These are phyloP conservation scores for Oligia strigilis DNA, from an alignment of 2,888 invertebrate genomes.

Conservation along the genomic window DNA sequence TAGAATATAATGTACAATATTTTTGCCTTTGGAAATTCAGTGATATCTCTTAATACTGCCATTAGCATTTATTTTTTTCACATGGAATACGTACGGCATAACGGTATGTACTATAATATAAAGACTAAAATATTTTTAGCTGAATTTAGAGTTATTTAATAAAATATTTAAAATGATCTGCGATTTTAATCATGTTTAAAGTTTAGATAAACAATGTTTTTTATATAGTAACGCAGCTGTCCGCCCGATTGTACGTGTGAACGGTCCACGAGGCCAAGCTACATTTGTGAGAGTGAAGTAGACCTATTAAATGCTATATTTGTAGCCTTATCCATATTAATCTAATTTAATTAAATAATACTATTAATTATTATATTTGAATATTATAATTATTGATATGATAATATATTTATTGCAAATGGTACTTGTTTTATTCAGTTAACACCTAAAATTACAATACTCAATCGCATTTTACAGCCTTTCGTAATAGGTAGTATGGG, in stretches of 20 bases:
- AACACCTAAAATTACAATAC: slow-evolving; percentile 9
- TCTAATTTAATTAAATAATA: slow-evolving; percentile 77
- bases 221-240: slow-evolving; percentile 51
- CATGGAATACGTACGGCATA: slow-evolving; percentile 47
- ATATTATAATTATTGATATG: slow-evolving; percentile 86
- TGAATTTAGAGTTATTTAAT: slow-evolving; percentile 59
- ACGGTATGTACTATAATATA: slow-evolving; percentile 55
- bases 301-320: slow-evolving; percentile 81
- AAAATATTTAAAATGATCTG: slow-evolving; percentile 61
- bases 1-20: slow-evolving; percentile 46
- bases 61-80: slow-evolving; percentile 61
- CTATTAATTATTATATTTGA: slow-evolving; percentile 73
- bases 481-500: background rate
- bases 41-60: slow-evolving; percentile 62
- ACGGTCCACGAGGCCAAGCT: slow-evolving; percentile 68
- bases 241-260: slow-evolving; percentile 60
- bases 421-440: slow-evolving; percentile 55
- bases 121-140: slow-evolving; percentile 66
- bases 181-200: slow-evolving; percentile 66
- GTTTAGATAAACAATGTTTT: slow-evolving; percentile 58
- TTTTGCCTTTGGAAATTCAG: slow-evolving; percentile 37
- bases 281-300: slow-evolving; percentile 81
- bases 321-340: slow-evolving; percentile 88
- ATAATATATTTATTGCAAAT: slow-evolving; percentile 88
- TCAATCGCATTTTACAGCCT: slow-evolving; percentile 37